Conservation (phyloP, 2,113 vertebrate genomes). For the Mungos mungo region DNA sequence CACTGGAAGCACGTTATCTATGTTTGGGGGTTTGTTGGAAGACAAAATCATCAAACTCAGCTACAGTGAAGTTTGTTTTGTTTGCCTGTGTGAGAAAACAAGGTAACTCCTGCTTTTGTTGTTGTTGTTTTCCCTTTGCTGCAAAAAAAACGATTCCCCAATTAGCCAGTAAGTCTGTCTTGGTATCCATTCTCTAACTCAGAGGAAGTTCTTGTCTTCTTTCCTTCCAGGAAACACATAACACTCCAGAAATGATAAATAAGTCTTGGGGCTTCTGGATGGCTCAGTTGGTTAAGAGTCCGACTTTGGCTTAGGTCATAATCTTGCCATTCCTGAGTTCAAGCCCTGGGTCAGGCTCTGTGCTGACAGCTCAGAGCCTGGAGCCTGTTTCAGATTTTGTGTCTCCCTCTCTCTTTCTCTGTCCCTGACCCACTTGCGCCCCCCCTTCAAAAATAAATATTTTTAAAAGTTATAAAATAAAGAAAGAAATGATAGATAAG, state of each 20-base stretch:
- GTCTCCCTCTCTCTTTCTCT: background rate
- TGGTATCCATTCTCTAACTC: background rate
- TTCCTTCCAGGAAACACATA: background rate
- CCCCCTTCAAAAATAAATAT: too few species aligned
- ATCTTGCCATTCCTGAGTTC: background rate
- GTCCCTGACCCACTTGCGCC: background rate
- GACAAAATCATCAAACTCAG: conserved; percentile 62
- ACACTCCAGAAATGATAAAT: background rate
- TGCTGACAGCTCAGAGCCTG: too few species aligned
- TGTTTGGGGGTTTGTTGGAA: conserved; percentile 69
- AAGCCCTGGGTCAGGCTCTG: background rate
- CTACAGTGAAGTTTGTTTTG: conserved; percentile 60
- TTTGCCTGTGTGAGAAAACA: conserved; percentile 37
- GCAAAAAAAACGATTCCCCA: background rate
- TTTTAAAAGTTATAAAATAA: background rate
- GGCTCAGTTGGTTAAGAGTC: background rate
- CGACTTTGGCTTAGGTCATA: background rate
- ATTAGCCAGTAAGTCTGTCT: background rate
- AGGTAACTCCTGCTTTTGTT: background rate
- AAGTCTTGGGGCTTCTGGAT: background rate
- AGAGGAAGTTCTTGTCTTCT: background rate
- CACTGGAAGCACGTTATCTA: conserved; percentile 72
- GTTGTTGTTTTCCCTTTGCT: background rate
- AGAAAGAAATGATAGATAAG: background rate
- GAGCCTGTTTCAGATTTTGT: background rate